Conservation (phyloP, 2,113 vertebrate species). For the Sterna hirundo region DNA sequence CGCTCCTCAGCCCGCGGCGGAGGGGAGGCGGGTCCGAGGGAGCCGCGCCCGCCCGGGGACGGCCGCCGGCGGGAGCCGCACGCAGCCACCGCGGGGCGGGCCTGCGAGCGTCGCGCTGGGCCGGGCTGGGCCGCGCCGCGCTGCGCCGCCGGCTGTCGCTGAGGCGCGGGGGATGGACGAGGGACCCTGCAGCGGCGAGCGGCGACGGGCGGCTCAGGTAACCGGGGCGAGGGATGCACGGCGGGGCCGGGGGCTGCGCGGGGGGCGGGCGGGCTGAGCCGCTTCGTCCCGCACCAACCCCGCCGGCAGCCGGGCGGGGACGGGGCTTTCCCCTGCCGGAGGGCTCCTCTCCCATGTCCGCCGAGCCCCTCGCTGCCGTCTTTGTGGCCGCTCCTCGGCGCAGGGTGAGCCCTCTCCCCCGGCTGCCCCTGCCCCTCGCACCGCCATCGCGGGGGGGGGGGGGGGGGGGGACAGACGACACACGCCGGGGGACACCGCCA, state of each 20-base stretch:
- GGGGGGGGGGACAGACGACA: no score
- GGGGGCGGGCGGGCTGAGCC: background rate
- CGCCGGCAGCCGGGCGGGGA: background rate
- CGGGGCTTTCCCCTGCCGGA: background rate
- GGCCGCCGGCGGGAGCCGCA: background rate
- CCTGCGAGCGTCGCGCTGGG: background rate
- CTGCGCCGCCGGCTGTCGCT: background rate
- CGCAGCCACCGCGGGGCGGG: background rate
- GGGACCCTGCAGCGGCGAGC: background rate
- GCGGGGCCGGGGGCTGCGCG: background rate
- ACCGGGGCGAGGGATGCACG: background rate
- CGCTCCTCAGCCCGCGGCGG: background rate
- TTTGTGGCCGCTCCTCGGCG: background rate
- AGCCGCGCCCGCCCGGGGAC: background rate
- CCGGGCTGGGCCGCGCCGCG: background rate
- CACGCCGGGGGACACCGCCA: background rate
- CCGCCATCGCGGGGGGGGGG: background rate
- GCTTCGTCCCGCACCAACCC: background rate
- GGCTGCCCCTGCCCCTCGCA: background rate
- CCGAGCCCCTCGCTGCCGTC: background rate
- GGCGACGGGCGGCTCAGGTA: background rate
- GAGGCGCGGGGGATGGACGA: constrained; percentile 3
- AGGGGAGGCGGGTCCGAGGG: background rate
- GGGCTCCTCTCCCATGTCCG: background rate
- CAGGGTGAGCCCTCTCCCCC: background rate